Percentiles rank a stretch among this genome's conserved stretches.
These are phyloP conservation scores for Limosa lapponica DNA, from an alignment of 2,797 vertebrate genomes.

Conservation along the genomic window DNA sequence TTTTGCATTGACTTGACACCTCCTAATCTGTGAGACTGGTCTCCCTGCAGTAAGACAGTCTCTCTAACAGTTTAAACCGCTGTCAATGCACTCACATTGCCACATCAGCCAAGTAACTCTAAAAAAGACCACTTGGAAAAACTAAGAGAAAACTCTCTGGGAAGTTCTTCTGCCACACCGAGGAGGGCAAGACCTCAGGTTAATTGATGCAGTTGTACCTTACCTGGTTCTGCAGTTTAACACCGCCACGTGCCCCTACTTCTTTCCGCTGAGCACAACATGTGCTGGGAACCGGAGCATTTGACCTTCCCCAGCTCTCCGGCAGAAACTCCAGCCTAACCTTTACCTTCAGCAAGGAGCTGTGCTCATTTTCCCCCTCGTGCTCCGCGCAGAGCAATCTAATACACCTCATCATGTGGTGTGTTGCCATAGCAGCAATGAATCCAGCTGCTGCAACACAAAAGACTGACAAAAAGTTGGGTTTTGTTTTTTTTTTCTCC, in stretches of 20 bases:
- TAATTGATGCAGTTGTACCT: constrained; percentile 33
- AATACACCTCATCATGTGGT: constrained; percentile 98
- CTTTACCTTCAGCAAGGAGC: constrained; percentile 81
- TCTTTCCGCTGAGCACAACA: constrained; percentile 37
- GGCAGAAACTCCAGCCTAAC: constrained; percentile 72
- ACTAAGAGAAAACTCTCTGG: constrained; percentile 31
- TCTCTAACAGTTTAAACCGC: not conserved
- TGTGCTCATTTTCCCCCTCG: constrained; percentile 80
- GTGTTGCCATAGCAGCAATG: constrained; percentile 93
- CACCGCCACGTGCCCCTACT: constrained; percentile 38
- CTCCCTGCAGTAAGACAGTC: not conserved
- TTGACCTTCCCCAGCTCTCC: constrained; percentile 65
- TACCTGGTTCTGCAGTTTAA: constrained; percentile 76
- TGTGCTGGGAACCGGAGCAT: constrained; percentile 49
- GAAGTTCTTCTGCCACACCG: not conserved
- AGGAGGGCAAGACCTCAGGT: not conserved
- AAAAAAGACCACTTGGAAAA: not conserved
- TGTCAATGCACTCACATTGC: not conserved
- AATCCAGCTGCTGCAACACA: constrained; percentile 88
- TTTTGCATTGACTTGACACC: not conserved
- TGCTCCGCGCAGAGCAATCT: constrained; percentile 90
- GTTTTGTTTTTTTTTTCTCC: not conserved
- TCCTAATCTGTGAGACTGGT: not conserved
- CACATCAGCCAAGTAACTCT: not conserved
- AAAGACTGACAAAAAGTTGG: constrained; percentile 86